These are phyloP conservation scores for Drosophila infuscata DNA, from an alignment of 2,888 invertebrate genomes.

Conservation along the genomic window DNA sequence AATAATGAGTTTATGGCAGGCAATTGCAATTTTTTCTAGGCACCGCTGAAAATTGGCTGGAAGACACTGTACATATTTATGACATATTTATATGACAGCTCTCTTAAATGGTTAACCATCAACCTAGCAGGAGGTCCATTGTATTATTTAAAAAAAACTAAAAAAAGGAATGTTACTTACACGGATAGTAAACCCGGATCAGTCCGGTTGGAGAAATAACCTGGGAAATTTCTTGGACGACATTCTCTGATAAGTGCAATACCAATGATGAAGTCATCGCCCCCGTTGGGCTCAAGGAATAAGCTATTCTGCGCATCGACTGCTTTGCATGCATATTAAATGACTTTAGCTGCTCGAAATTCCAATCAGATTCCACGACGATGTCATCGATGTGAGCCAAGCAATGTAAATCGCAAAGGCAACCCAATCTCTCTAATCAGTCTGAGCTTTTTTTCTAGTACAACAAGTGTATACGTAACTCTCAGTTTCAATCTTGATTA, in stretches of 20 bases:
- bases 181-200: slow-evolving; percentile 47
- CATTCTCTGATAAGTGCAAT: slow-evolving; percentile 45
- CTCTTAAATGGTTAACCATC: neutral
- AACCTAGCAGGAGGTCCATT: neutral
- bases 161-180: neutral
- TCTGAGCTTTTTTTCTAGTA: slow-evolving; percentile 16
- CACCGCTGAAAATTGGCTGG: too few relatives aligned
- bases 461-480: slow-evolving; percentile 29
- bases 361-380: slow-evolving; percentile 43
- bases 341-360: slow-evolving; percentile 39
- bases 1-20: too few relatives aligned
- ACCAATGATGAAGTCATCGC: slow-evolving; percentile 51
- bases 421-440: slow-evolving; percentile 29
- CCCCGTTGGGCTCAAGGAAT: slow-evolving; percentile 6
- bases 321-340: slow-evolving; percentile 64
- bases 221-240: slow-evolving; percentile 36
- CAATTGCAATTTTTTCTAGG: too few relatives aligned
- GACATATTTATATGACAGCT: neutral
- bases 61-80: too few relatives aligned
- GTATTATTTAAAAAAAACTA: neutral
- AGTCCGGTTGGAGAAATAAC: slow-evolving; percentile 18
- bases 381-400: slow-evolving; percentile 29
- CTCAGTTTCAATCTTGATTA: slow-evolving; percentile 18
- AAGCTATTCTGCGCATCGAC: slow-evolving; percentile 19
- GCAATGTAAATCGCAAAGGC: slow-evolving; percentile 6